Base-by-base conservation (phyloP, 2,797 vertebrate genomes). In the Acanthis flammea region DNA sequence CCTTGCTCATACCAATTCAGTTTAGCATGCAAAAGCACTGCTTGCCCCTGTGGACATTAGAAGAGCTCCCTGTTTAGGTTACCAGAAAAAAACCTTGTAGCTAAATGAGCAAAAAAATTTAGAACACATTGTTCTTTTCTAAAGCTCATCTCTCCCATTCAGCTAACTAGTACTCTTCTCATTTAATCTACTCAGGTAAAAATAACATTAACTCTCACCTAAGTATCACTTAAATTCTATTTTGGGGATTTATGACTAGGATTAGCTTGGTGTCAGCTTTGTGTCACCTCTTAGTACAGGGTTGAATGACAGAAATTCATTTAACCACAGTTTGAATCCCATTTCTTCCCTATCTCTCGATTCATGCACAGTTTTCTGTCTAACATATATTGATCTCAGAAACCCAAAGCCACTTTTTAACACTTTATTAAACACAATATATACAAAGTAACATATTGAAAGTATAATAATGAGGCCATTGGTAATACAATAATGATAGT, bases 201-300 rank as follows among this genome's bases (percentile, higher is more conserved):
- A 96, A 88, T 88, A 93, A 90, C 76, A 88, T 94, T 96, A 88
- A 90, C 72, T 66, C 84, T 86, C 73, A 95, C 58, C 51, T 71
- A 96, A 95, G 88, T 76, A 84, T 92, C 93, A 92, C 74, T 92
- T 94, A 89, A 82, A 82, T 92, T 95, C 86, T 93, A 92, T 95
- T 95, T 91, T 95, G 76, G 93, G 92, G 89, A 96, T 96, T 97
- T 96, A 96, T 91, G 85, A 67, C 76, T 57, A 60, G 85, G 92
- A 96, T 95, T 94, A 95, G 39, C 89, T 94, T 91, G 77, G 57
- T 95, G 81, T 87, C 93, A 93, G 54, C 75, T 94, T 88, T 88
- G 78, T 82, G 80, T 94, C 90, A 95, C 94, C 92, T 81, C 85
- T 86, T 66, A 93, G 91, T 31, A 86, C 68, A 63, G 19, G 55